Percentiles rank a stretch among this genome's conserved stretches.
Evolutionary conservation across 2,888 invertebrate genomes (phyloP).

Genomic region (Cyrtodaria siliqua): DNA sequence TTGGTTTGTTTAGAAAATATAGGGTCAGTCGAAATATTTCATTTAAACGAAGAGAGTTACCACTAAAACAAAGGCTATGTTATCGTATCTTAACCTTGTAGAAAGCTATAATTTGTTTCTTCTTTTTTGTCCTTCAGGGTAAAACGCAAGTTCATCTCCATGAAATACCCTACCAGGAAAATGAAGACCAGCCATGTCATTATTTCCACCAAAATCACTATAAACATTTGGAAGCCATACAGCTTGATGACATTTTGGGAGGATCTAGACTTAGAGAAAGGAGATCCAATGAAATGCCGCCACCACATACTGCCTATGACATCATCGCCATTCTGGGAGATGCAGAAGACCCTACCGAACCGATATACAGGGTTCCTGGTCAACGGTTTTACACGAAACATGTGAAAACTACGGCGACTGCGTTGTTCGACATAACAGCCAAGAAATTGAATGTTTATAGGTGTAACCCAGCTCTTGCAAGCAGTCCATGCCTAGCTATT

Average conservation of each 20-base stretch:
- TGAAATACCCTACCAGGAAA: no score
- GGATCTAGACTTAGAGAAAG: constrained; percentile 15
- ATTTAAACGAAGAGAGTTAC: no score
- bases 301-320: constrained; percentile 9
- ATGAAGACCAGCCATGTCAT: constrained; percentile 1
- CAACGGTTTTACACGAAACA: neutral
- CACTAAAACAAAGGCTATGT: no score
- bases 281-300: constrained; percentile 24
- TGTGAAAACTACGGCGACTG: constrained; percentile 33
- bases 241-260: neutral
- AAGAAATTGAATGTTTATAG: no score
- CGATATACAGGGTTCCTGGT: constrained; percentile 22
- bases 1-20: no score
- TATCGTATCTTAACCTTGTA: no score
- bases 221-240: constrained; percentile 9
- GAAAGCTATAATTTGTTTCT: no score
- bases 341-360: constrained; percentile 15
- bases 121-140: no score
- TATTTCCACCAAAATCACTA: constrained; percentile 32
- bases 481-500: no score
- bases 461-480: no score
- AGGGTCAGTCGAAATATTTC: no score
- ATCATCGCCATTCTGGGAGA: constrained; percentile 35
- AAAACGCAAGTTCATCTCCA: no score
- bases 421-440: constrained; percentile 27